Base-by-base conservation (phyloP, 1,140 invertebrate species). In the Arctopsyche grandis region DNA sequence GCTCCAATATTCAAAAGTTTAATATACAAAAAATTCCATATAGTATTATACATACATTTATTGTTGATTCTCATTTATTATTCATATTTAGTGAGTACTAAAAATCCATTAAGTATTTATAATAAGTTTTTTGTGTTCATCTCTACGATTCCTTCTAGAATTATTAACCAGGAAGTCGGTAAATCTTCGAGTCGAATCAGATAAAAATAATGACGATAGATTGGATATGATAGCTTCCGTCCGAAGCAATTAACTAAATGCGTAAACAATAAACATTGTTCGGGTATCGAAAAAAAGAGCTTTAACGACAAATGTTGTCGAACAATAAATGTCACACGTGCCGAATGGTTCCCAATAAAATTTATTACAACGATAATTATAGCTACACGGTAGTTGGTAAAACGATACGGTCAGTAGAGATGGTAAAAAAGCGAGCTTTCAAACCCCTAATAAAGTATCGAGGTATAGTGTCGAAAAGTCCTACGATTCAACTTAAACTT, bases 271-370 rank as follows among this genome's bases (percentile, higher is more conserved):
- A 52, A 26, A 66, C 63, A 66, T 26, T 66, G 24, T 19, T 19
- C 19, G 16, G 21, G 29, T 38, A 4, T 21, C 12, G 3, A n/a
- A n/a, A 63, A 63, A 63, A 63, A 12, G 21, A 9, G 0, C 22
- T 12, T 26, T 12, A 9, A 22, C 63, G 63, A 66, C 24, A 66
- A 66, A 66, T 66, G 63, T 71, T 56, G 71, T 56, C 46, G 44
- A 26, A 56, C 48, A 74, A 74, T 74, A 74, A 74, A 74, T 48
- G 71, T 74, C 71, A 74, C 71, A 74, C 44, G 46, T 56, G 71
- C 48, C 69, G 38, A 48, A 48, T 21, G 69, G n/a, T 71, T 5
- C 46, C 43, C 63, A 12, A 66, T 66, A 66, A 66, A 66, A 66
- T 66, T 66, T 66, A 66, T 66, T 22, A 66, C 63, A 24, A 52